Evolutionary conservation across 2,797 vertebrate genomes (phyloP).

Genomic region (Octomys mimax): DNA sequence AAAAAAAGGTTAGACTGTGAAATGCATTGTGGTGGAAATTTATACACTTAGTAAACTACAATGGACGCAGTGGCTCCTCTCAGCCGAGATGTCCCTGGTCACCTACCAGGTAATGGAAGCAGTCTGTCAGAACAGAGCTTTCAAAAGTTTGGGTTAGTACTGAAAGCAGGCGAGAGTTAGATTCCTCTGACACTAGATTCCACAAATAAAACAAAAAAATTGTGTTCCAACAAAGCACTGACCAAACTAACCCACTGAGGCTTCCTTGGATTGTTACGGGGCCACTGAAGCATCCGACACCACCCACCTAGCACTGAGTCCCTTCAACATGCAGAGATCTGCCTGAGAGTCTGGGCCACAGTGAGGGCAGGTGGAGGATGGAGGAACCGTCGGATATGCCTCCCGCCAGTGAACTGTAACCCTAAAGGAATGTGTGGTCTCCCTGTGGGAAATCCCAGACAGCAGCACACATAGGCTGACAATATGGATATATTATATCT

Average conservation of each 20-base stretch:
- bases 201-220: conserved; percentile 8
- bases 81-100: background rate
- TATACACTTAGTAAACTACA: conserved; percentile 17
- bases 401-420: background rate
- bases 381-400: background rate
- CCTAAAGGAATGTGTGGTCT: conserved; percentile 46
- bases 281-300: background rate
- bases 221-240: background rate
- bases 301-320: background rate
- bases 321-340: too few species aligned
- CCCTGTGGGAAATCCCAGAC: conserved; percentile 39
- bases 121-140: background rate
- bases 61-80: background rate
- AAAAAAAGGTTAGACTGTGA: background rate
- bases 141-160: background rate
- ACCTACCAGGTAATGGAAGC: background rate
- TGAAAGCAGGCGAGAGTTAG: background rate
- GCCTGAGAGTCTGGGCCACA: background rate
- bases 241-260: background rate
- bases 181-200: background rate
- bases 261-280: background rate
- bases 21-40: background rate
- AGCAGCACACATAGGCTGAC: background rate
- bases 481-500: conserved; percentile 15
- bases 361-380: background rate